A percentile compares a stretch with the other conserved stretches of the same genome.
phyloP scores from a whole-genome alignment of 1,140 invertebrate genomes.

The Sycophila sp. region DNA sequence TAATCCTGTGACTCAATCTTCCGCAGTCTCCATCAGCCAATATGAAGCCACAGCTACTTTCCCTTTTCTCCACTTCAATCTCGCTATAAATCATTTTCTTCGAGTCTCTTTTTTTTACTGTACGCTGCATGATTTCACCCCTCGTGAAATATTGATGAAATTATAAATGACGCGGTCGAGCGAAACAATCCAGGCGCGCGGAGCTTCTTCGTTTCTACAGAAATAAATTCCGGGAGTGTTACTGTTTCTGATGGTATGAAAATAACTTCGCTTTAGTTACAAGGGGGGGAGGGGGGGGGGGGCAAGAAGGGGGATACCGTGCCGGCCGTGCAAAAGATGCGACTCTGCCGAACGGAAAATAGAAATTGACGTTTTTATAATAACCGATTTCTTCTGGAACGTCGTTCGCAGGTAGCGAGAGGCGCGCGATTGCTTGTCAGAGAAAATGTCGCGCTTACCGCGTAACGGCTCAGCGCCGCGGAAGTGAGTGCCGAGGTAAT shows the following conservation, averaged over 20 bases:
- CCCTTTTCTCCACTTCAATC: too few species aligned
- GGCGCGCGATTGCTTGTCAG: conserved; percentile 36
- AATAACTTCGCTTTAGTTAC: not conserved
- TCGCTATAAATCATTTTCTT: too few species aligned
- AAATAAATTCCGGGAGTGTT: not conserved
- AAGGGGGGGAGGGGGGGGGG: not conserved
- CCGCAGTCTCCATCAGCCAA: too few species aligned
- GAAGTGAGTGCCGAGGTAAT: not conserved
- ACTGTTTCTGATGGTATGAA: not conserved
- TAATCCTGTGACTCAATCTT: too few species aligned
- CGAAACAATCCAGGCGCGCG: too few species aligned
- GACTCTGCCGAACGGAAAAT: not conserved
- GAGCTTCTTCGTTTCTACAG: not conserved
- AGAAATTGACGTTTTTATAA: conserved; percentile 37
- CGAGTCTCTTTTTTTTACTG: too few species aligned
- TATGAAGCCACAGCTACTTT: too few species aligned
- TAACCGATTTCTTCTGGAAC: conserved; percentile 24
- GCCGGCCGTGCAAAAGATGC: not conserved
- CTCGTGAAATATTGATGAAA: too few species aligned
- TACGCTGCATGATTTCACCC: too few species aligned
- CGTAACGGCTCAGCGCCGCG: not conserved
- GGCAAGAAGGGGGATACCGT: too few species aligned
- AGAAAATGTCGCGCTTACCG: conserved; percentile 29
- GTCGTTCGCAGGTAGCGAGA: conserved; percentile 20
- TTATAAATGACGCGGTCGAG: too few species aligned